phyloP scores from a whole-genome alignment of 2,888 invertebrate genomes.

The Mimachlamys varia region DNA sequence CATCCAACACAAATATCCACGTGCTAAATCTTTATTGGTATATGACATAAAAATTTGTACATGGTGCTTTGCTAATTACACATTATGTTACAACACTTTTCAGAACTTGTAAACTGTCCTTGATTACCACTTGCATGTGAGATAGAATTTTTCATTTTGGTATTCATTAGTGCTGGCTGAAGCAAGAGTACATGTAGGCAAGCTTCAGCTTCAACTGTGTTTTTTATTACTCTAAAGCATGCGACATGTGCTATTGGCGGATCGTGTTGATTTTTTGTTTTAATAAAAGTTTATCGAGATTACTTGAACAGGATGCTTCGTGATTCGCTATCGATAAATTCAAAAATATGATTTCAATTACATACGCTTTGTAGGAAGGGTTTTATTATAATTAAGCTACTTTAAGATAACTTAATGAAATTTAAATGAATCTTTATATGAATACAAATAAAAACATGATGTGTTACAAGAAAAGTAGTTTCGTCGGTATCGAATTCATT shows the following conservation, averaged over 20 bases:
- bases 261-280: background rate
- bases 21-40: conserved; percentile 33
- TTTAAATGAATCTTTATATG: too few species aligned
- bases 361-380: background rate
- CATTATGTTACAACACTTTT: conserved; percentile 24
- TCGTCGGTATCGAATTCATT: too few species aligned
- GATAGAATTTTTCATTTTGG: conserved; percentile 31
- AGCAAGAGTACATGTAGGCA: background rate
- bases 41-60: conserved; percentile 32
- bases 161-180: conserved; percentile 7
- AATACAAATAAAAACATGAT: too few species aligned
- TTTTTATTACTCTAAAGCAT: background rate
- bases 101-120: conserved; percentile 14
- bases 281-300: background rate
- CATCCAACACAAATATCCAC: background rate
- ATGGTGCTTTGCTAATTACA: conserved; percentile 17
- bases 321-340: background rate
- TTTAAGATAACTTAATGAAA: too few species aligned
- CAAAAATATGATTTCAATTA: background rate
- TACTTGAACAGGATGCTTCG: background rate
- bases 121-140: conserved; percentile 34
- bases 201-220: background rate
- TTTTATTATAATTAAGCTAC: background rate
- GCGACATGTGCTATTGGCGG: background rate
- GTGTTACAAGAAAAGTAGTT: too few species aligned